Conservation (phyloP, 2,113 vertebrate species). For the Ceyx margarethae region DNA sequence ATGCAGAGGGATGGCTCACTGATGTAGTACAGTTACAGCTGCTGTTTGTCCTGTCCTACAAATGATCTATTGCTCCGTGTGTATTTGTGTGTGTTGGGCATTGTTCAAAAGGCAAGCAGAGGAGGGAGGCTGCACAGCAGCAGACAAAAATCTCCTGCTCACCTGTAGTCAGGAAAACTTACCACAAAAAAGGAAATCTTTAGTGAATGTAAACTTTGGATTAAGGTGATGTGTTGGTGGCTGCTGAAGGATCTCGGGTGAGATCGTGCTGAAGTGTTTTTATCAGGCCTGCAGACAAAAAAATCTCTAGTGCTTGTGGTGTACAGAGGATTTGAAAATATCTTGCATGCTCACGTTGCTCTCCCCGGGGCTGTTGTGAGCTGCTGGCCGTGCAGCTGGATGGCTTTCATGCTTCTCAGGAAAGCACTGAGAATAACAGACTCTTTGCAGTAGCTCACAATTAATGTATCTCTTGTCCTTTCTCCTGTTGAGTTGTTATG, state of each 20-base stretch:
- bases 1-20: not conserved
- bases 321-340: not conserved
- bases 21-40: not conserved
- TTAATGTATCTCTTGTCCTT: not conserved
- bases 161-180: not conserved
- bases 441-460: not conserved
- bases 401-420: not conserved
- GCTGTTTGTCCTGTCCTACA: not conserved
- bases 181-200: not conserved
- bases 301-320: not conserved
- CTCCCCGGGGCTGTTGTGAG: not conserved
- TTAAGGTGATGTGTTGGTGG: not conserved
- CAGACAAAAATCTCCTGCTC: not conserved
- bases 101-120: not conserved
- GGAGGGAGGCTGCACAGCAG: not conserved
- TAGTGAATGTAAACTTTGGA: not conserved
- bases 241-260: not conserved
- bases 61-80: not conserved
- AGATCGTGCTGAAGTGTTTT: not conserved
- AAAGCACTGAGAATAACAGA: not conserved
- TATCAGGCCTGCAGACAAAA: not conserved
- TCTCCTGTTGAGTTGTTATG: not conserved
- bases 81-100: accelerated
- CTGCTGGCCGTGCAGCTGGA: not conserved
- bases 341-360: not conserved